Percentiles rank a stretch among this genome's conserved stretches.
phyloP scores from a whole-genome alignment of 2,888 invertebrate species.

The Hydrotaea cyrtoneurina region DNA sequence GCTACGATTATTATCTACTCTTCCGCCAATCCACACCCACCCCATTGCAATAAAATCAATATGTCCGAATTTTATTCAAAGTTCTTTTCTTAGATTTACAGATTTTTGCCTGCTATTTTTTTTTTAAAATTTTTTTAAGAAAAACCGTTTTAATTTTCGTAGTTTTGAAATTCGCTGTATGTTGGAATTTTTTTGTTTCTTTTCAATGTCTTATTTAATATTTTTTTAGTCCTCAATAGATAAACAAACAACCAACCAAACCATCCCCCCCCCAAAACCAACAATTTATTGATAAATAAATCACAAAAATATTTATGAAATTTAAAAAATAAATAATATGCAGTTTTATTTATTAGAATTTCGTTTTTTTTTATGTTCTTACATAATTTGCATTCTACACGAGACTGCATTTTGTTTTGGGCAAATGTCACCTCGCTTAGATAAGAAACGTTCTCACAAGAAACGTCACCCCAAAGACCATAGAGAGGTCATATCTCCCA shows the following conservation, averaged over 20 bases:
- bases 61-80: not conserved
- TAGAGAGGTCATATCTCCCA: too few species aligned
- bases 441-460: too few species aligned
- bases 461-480: too few species aligned
- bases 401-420: too few species aligned
- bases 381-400: too few species aligned
- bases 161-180: not conserved
- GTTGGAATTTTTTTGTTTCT: not conserved
- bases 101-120: not conserved
- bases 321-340: not conserved
- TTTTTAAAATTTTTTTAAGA: too few species aligned
- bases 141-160: too few species aligned
- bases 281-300: slow-evolving; percentile 32
- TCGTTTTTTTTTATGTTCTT: too few species aligned
- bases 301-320: slow-evolving; percentile 33
- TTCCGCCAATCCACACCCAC: too few species aligned
- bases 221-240: not conserved
- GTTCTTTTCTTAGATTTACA: not conserved
- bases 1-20: slow-evolving; percentile 50
- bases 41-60: not conserved
- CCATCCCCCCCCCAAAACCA: not conserved
- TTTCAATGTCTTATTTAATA: slow-evolving; percentile 18
- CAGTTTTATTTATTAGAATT: too few species aligned
- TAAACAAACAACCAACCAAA: slow-evolving; percentile 9
- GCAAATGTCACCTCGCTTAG: too few species aligned